Evolutionary conservation across 2,113 vertebrate species (phyloP).

Genomic region (Oceanodroma tethys): DNA sequence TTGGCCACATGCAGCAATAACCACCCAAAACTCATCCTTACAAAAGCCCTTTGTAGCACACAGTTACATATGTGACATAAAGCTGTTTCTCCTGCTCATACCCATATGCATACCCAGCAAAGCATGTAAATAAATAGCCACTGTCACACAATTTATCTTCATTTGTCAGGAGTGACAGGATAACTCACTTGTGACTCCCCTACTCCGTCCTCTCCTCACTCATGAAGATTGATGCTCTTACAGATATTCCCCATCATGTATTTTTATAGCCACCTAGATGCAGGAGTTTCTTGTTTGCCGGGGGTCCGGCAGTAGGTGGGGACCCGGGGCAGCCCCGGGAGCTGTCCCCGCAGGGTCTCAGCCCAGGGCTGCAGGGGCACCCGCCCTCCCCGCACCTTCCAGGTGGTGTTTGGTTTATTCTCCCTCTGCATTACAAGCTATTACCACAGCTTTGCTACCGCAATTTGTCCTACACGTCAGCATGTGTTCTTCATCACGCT

Average conservation of each 20-base stretch:
- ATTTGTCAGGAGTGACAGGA: constrained; percentile 60
- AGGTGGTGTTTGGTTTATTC: background rate
- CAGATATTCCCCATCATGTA: background rate
- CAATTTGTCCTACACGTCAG: background rate
- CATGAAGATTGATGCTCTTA: constrained; percentile 56
- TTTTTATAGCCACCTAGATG: background rate
- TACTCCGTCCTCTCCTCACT: constrained; percentile 6
- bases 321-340: rapidly evolving
- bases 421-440: background rate
- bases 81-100: background rate
- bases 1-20: background rate
- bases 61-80: rapidly evolving
- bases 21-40: background rate
- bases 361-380: rapidly evolving
- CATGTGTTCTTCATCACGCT: rapidly evolving
- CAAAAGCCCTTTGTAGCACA: background rate
- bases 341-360: background rate
- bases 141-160: constrained; percentile 52
- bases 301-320: background rate
- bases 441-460: background rate
- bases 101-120: background rate
- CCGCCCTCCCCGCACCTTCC: background rate
- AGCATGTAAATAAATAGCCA: constrained; percentile 18
- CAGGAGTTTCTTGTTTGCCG: background rate
- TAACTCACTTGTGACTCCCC: constrained; percentile 49